Evolutionary conservation across 37 sponge, comb jelly and placozoan species (phyloP).

Genomic region (Aplysina aerophoba): DNA sequence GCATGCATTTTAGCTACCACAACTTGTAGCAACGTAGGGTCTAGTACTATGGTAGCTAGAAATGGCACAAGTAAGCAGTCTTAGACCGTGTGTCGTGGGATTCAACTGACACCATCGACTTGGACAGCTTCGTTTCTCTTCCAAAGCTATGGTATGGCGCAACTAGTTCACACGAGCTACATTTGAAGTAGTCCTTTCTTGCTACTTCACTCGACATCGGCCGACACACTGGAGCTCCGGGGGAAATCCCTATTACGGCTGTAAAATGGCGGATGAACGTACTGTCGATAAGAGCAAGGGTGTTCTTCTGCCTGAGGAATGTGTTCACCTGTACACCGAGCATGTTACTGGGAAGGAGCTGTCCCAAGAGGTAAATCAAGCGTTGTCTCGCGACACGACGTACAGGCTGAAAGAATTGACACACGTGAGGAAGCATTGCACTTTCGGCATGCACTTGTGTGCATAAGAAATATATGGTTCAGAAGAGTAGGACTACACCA

Average conservation of each 20-base stretch:
- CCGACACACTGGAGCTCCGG: not conserved
- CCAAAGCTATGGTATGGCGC: slow-evolving; percentile 61
- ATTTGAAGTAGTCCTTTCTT: not conserved
- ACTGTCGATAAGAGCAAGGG: not conserved
- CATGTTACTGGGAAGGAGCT: not conserved
- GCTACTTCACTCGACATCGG: not conserved
- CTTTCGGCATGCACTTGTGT: not conserved
- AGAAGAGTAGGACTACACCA: too few relatives aligned
- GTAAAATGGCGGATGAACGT: not conserved
- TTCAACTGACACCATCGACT: slow-evolving; percentile 59
- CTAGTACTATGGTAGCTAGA: too few relatives aligned
- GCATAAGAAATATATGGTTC: not conserved
- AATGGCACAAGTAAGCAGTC: not conserved
- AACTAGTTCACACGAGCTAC: slow-evolving; percentile 43
- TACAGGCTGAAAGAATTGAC: slow-evolving; percentile 9
- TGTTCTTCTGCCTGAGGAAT: not conserved
- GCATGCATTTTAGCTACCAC: too few relatives aligned
- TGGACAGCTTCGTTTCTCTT: slow-evolving; percentile 48
- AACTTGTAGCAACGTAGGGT: too few relatives aligned
- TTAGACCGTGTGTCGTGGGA: not conserved
- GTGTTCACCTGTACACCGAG: not conserved
- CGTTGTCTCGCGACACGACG: not conserved
- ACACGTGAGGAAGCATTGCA: not conserved
- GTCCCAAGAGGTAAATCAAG: not conserved
- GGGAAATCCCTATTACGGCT: not conserved